Base-by-base conservation (phyloP, 2,797 vertebrate species). In the Artibeus jamaicensis region DNA sequence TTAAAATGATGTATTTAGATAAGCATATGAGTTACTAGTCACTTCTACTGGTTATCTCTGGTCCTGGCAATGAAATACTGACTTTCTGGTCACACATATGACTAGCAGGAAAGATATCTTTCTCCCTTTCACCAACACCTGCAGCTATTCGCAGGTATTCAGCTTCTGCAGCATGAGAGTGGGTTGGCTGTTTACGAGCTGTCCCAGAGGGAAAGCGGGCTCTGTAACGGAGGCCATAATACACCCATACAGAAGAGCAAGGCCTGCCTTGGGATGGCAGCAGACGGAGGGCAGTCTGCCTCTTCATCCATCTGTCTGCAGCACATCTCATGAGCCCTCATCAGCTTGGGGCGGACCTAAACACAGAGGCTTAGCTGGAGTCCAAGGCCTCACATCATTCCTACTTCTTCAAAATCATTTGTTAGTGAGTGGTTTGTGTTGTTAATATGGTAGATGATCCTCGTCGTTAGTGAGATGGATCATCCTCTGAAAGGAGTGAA, bases 1-100 rank as follows among this genome's bases (percentile, higher is more conserved):
- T 85, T 96, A 39, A 87, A 86, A 67, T 79, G 65, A 70, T 24
- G 12, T 57, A 42, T 89, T 96, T 91, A 67, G 83, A 59, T 93
- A 70, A 70, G 81, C 34, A n/a, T 67, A 3, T 48, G 65, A 62
- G 46, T 89, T 83, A 46, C n/a, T 53, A 22, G 46, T 82, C 22
- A 42, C 3, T 53, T 68, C 1, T 79, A 6, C 46, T 68, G 39
- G 26, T 48, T 89, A 42, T 57, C 92, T 87, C 46, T 87, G 59
- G 34, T 59, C 68, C 78, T 83, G 2, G 29, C 57, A 84, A 84
- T 14, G 70, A 91, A 93, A 88, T 65, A 5, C 50, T 70, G 79
- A 59, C 19, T 86, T 67, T 74, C 65, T 77, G 42, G 42, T 67
- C 22, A 62, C 29, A 19, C 6, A 2, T 0, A 0, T 67, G 29